Percentiles rank a stretch among this genome's conserved stretches.
phyloP scores from a whole-genome alignment of 2,888 invertebrate genomes.

The Yponomeuta malinellus region DNA sequence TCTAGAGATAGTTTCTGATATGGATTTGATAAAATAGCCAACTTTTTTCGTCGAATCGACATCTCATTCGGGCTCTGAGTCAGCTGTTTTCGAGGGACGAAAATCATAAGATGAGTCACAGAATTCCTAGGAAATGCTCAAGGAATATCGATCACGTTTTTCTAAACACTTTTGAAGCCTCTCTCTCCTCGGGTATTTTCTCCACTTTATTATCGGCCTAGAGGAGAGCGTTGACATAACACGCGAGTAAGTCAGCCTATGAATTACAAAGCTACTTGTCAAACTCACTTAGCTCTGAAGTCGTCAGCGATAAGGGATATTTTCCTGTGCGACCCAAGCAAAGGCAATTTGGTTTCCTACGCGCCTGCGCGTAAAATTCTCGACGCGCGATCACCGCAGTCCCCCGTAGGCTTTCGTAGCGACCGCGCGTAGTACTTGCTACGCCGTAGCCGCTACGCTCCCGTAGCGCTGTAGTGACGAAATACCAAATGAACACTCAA shows the following conservation, averaged over 20 bases:
- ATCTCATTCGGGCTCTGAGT: neutral
- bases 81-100: neutral
- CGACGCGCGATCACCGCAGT: slow-evolving; percentile 54
- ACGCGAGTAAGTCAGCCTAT: slow-evolving; percentile 7
- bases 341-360: neutral
- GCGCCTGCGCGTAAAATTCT: slow-evolving; percentile 49
- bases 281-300: neutral
- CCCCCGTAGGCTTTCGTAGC: slow-evolving; percentile 33
- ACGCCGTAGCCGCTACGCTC: slow-evolving; percentile 18
- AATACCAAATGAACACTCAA: neutral
- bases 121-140: neutral
- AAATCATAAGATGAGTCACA: neutral
- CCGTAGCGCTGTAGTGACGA: slow-evolving; percentile 31
- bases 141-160: neutral
- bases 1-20: too few species aligned
- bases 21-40: too few species aligned
- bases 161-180: neutral
- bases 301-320: neutral
- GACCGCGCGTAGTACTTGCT: slow-evolving; percentile 37
- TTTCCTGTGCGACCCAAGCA: neutral
- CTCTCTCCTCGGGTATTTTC: neutral
- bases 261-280: neutral
- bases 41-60: neutral
- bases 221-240: slow-evolving; percentile 9
- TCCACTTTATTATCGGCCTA: slow-evolving; percentile 1